Evolutionary conservation across 1,140 invertebrate genomes (phyloP), one percentile per base, ranked within the genome.

Genomic region (Drosophila baimaii): DNA sequence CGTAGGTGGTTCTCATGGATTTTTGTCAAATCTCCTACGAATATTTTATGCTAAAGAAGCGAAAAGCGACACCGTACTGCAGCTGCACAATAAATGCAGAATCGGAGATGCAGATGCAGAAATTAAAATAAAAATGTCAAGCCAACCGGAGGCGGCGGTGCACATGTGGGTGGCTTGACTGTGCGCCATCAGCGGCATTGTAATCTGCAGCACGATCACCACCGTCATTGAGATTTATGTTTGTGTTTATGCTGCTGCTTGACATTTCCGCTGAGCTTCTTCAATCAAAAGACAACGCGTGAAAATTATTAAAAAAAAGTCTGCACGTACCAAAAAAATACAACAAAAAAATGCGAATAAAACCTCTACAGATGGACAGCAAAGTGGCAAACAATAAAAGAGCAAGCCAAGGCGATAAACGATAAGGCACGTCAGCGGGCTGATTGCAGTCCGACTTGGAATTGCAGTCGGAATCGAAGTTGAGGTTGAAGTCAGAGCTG

Each of bases 201-300:
- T 70, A 70, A 71, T 71, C 77, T 69, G 76, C 52, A 59, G 68
- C 56, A 64, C 83, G 59, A 77, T 78, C 65, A 66, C 63, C 59
- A 72, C 64, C 59, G 70, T 79, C 78, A 86, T 86, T 86, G 77
- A 86, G 83, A 86, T 88, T 86, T 86, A 89, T 86, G 83, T 70
- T 79, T 86, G 59, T 88, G 70, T 77, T 86, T 89, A 78, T 83
- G 83, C 79, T 88, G 83, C 66, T 59, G 72, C 62, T 62, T 89
- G 83, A 86, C 83, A 86, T 86, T 86, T 86, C 83, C 83, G 83
- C 66, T 83, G 65, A 44, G 74, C 63, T 78, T 79, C 79, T 77
- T 88, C 76, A 86, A 86, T 86, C 83, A 86, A 72, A 88, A 82
- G 83, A 82, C 79, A 71, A 86, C 43, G 75, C 54, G 74, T 62